These are phyloP conservation scores for Oryzias melastigma DNA, from an alignment of 2,113 vertebrate genomes.

Conservation along the genomic window DNA sequence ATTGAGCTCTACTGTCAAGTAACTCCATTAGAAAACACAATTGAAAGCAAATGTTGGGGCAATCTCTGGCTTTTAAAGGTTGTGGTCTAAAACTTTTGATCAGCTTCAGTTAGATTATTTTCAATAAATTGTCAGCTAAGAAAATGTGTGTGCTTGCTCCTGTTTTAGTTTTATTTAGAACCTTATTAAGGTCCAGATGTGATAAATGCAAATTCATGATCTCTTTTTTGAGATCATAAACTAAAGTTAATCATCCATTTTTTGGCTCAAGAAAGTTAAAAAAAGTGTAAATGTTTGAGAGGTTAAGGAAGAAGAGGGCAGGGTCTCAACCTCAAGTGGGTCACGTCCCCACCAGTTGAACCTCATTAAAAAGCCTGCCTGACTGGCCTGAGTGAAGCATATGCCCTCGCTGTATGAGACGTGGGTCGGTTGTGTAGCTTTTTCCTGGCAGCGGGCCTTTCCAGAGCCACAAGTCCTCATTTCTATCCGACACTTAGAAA, in stretches of 20 bases:
- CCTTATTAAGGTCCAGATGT: too few relatives aligned
- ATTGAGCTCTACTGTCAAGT: too few relatives aligned
- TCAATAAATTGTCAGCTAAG: too few relatives aligned
- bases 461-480: slow-evolving; percentile 55
- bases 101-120: too few relatives aligned
- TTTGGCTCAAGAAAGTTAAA: slow-evolving; percentile 17
- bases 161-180: too few relatives aligned
- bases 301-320: slow-evolving; percentile 9
- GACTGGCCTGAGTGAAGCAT: slow-evolving; percentile 29
- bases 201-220: too few relatives aligned
- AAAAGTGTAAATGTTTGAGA: slow-evolving; percentile 12
- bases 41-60: too few relatives aligned
- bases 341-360: slow-evolving; percentile 38
- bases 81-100: too few relatives aligned
- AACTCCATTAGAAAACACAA: too few relatives aligned
- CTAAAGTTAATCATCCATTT: slow-evolving; percentile 38
- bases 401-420: slow-evolving; percentile 51
- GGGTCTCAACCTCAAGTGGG: slow-evolving; percentile 13
- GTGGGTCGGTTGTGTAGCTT: slow-evolving; percentile 56
- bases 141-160: too few relatives aligned
- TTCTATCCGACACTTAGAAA: slow-evolving; percentile 62
- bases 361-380: slow-evolving; percentile 33
- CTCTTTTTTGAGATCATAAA: slow-evolving; percentile 38
- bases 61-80: too few relatives aligned
- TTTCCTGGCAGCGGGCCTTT: slow-evolving; percentile 58